Evolutionary conservation across 2,797 vertebrate species (phyloP).

Genomic region (Leptodactylus fallax): DNA sequence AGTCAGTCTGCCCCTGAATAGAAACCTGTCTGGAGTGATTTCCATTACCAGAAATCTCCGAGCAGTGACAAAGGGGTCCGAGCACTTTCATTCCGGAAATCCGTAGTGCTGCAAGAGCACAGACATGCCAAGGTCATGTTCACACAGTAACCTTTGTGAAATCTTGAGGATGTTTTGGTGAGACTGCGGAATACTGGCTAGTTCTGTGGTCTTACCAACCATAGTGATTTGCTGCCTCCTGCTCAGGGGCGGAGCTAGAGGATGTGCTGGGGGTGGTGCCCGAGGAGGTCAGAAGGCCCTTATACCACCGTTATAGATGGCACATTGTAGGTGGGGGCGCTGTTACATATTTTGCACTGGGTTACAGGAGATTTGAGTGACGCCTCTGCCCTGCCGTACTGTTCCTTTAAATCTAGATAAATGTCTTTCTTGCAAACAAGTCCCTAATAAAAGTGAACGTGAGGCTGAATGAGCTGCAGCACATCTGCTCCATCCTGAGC

Average conservation of each 20-base stretch:
- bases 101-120: no score
- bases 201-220: no score
- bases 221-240: no score
- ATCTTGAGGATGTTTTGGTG: no score
- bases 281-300: neutral
- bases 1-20: no score
- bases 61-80: no score
- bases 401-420: constrained; percentile 17
- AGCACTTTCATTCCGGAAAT: no score
- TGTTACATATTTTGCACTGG: neutral
- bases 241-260: neutral
- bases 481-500: neutral
- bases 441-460: neutral
- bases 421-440: neutral
- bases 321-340: neutral
- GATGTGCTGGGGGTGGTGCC: neutral
- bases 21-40: no score
- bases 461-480: neutral
- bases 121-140: no score
- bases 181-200: no score
- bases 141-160: no score
- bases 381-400: neutral
- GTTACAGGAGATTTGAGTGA: neutral
- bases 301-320: neutral
- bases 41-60: no score